Conservation (phyloP, 1,140 invertebrate species). For the Oreohelix idahoensis region DNA sequence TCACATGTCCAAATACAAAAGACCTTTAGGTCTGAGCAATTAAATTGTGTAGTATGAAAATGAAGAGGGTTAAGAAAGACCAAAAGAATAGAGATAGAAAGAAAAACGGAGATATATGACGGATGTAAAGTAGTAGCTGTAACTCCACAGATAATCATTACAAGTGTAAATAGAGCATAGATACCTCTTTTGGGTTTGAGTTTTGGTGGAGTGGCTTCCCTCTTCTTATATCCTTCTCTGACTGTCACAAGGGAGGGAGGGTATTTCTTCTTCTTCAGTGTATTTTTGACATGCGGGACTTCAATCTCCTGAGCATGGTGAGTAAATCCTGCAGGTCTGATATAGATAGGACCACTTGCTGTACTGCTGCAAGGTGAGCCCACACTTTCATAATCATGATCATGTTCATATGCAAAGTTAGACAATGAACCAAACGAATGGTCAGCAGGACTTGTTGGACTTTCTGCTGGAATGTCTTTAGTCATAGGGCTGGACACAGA, state of each 20-base stretch:
- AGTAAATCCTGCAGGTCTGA: slow-evolving; percentile 71
- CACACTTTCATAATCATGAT: slow-evolving; percentile 70
- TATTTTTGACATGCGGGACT: slow-evolving; percentile 41
- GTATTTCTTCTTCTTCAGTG: slow-evolving; percentile 67
- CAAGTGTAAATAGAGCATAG: neutral
- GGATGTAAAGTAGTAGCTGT: no score
- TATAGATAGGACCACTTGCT: slow-evolving; percentile 72
- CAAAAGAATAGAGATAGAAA: no score
- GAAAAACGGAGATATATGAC: no score
- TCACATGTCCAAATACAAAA: no score
- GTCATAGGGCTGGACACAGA: neutral
- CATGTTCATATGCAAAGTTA: slow-evolving; percentile 62
- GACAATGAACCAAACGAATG: slow-evolving; percentile 41
- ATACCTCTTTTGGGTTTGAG: slow-evolving; percentile 66
- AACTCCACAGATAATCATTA: no score
- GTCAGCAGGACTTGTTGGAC: slow-evolving; percentile 36
- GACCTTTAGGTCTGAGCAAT: no score
- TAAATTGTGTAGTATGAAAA: no score
- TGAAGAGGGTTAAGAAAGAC: no score
- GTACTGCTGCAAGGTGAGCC: slow-evolving; percentile 71
- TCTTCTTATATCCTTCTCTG: slow-evolving; percentile 58
- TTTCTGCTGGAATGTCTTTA: slow-evolving; percentile 2
- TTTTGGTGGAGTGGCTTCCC: slow-evolving; percentile 68
- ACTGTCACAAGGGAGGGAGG: slow-evolving; percentile 52
- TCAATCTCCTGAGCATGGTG: slow-evolving; percentile 70